Evolutionary conservation across 2,113 vertebrate genomes (phyloP).

Genomic region (Malaclemys terrapin): DNA sequence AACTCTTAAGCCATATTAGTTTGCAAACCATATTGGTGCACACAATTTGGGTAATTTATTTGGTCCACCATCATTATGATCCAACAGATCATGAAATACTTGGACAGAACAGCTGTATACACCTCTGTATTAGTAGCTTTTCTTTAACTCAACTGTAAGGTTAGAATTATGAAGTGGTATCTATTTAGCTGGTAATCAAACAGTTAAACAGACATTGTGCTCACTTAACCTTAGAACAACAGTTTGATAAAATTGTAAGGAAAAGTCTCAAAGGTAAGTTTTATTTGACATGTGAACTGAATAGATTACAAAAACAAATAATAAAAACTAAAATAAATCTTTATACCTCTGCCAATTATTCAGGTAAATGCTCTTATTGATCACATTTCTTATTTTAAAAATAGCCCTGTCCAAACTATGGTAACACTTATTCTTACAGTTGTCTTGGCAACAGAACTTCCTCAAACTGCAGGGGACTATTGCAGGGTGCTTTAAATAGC

Average conservation of each 20-base stretch:
- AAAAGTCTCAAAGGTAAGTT: neutral
- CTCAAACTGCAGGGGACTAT: neutral
- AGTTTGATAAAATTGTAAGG: neutral
- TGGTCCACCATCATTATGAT: neutral
- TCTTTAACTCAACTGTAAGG: neutral
- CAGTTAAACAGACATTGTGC: neutral
- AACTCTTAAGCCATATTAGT: fast-evolving
- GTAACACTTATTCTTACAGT: neutral
- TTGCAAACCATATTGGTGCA: neutral
- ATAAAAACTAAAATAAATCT: neutral
- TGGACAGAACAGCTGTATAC: neutral
- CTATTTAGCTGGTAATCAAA: neutral
- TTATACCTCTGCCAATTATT: neutral
- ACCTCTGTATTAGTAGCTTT: neutral
- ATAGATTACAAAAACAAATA: neutral
- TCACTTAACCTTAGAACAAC: neutral
- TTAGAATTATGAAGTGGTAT: neutral
- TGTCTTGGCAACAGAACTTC: conserved; percentile 35
- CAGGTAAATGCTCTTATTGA: neutral
- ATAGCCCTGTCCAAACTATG: conserved; percentile 1
- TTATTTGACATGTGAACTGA: neutral
- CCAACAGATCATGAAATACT: neutral
- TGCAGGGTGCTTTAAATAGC: conserved; percentile 18
- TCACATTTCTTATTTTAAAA: neutral
- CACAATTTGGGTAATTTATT: neutral